phyloP scores from a whole-genome alignment of 2,113 vertebrate species.

The Dunckerocampus dactyliophorus region DNA sequence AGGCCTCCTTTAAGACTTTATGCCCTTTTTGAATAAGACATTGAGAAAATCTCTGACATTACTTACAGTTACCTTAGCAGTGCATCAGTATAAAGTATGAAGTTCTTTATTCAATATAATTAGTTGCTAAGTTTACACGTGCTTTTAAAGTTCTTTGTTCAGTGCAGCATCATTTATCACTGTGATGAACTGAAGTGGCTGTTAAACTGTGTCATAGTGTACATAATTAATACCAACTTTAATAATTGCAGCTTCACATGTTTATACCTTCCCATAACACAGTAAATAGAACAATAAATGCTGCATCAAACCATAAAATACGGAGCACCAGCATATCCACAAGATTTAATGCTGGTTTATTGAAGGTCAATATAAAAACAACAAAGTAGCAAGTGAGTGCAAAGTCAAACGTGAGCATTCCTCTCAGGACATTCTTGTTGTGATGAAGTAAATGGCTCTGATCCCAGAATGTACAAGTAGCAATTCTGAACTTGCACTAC shows the following conservation, averaged over 20 bases:
- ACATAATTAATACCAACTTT: background rate
- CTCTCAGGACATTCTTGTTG: slow-evolving; percentile 40
- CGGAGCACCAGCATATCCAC: background rate
- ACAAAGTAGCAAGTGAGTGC: slow-evolving; percentile 22
- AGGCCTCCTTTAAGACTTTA: slow-evolving; percentile 15
- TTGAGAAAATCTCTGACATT: slow-evolving; percentile 8
- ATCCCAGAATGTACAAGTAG: slow-evolving; percentile 38
- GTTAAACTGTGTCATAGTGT: slow-evolving; percentile 5
- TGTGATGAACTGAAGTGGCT: slow-evolving; percentile 4
- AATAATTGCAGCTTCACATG: background rate
- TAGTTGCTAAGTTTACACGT: background rate
- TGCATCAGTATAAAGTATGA: background rate
- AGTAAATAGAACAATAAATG: too few species aligned
- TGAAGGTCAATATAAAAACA: slow-evolving; percentile 32
- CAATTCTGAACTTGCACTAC: slow-evolving; percentile 41
- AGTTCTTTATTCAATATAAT: slow-evolving; percentile 5
- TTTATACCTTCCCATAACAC: too few species aligned
- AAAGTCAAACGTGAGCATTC: slow-evolving; percentile 30
- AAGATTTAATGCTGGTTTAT: slow-evolving; percentile 18
- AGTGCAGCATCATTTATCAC: slow-evolving; percentile 5
- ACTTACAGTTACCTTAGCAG: slow-evolving; percentile 8
- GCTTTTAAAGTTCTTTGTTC: slow-evolving; percentile 5
- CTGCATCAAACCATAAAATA: background rate
- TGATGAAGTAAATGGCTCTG: slow-evolving; percentile 38
- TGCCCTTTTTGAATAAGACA: slow-evolving; percentile 20